These are phyloP conservation scores for Ataeniobius toweri DNA, from an alignment of 2,797 vertebrate species.

Conservation along the genomic window DNA sequence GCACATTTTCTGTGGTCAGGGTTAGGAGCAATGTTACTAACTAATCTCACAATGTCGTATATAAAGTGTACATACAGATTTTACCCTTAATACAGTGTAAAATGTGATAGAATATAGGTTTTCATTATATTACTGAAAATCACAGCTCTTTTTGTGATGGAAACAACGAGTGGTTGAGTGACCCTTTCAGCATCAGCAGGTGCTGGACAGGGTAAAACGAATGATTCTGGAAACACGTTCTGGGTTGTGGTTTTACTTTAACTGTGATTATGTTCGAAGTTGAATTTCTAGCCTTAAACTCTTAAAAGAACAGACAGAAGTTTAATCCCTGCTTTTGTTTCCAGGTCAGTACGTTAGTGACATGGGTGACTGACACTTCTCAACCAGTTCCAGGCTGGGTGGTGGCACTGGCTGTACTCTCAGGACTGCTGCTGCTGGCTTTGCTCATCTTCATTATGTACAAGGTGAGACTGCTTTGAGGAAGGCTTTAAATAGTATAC, in stretches of 20 bases:
- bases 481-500: background rate
- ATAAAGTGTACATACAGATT: background rate
- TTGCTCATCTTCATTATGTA: constrained; percentile 96
- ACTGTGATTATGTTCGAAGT: no score
- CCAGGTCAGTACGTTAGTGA: constrained; percentile 89
- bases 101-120: background rate
- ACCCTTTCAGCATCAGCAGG: background rate
- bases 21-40: background rate
- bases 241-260: no score
- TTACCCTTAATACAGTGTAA: background rate
- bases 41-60: background rate
- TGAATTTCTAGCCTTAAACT: background rate
- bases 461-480: constrained; percentile 79
- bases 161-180: background rate
- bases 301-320: background rate
- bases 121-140: background rate
- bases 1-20: background rate
- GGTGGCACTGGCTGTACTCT: constrained; percentile 91
- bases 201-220: background rate
- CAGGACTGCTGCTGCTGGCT: constrained; percentile 90
- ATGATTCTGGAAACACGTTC: background rate
- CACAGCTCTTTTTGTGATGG: background rate
- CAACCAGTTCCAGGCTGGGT: constrained; percentile 92
- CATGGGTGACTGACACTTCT: constrained; percentile 85
- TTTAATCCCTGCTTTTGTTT: background rate